phyloP scores from a whole-genome alignment of 2,888 invertebrate species.

The Drosophila tripunctata region DNA sequence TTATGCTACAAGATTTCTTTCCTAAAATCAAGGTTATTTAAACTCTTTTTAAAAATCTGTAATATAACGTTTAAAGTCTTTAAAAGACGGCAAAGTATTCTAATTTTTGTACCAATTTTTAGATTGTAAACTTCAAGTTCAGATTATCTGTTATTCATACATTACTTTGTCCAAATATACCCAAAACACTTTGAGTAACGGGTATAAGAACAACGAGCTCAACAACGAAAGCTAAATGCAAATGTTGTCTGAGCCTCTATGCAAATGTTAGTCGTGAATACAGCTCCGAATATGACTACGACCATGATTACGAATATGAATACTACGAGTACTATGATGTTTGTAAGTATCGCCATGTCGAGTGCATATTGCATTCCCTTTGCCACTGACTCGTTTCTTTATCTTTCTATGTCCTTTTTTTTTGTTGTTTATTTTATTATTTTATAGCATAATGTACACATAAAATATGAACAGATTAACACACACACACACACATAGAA shows the following conservation, averaged over 20 bases:
- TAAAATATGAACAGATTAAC: conserved; percentile 63
- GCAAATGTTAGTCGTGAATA: conserved; percentile 49
- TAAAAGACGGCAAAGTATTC: no score
- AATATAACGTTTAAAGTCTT: no score
- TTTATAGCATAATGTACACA: conserved; percentile 61
- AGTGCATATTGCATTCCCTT: conserved; percentile 45
- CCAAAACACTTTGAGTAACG: not conserved
- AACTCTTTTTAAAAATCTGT: no score
- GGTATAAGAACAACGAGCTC: not conserved
- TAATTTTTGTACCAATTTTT: no score
- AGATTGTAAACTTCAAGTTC: no score
- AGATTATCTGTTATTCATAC: no score
- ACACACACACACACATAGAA: conserved; percentile 9
- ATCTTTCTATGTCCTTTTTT: not conserved
- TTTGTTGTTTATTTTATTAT: conserved; percentile 55
- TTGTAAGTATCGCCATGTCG: not conserved
- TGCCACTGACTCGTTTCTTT: conserved; percentile 12
- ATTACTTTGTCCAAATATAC: no score
- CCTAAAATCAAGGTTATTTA: no score
- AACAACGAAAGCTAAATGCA: conserved; percentile 39
- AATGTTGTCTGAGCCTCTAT: conserved; percentile 46
- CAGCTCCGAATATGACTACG: conserved; percentile 16
- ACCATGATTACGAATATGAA: not conserved
- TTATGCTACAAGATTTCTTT: no score
- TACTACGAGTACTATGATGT: not conserved